Evolutionary conservation across 2,113 vertebrate genomes (phyloP), one percentile per base, ranked within the genome.

Genomic region (Hiodon alosoides): DNA sequence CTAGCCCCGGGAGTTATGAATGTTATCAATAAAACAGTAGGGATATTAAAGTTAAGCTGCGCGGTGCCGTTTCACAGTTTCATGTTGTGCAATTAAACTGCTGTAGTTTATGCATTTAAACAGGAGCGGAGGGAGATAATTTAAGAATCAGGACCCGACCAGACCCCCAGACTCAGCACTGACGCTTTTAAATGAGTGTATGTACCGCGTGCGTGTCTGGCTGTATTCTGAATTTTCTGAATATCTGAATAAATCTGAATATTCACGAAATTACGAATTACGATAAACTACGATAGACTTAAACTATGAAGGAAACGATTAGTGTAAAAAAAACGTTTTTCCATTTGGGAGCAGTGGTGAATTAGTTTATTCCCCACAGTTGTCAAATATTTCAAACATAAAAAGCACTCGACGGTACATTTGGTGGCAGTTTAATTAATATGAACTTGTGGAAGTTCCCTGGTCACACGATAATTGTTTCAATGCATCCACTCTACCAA

Each of bases 311-410:
- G 31, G 31, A 31, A 0, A 1, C 31, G 31, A 31, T 31, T 31
- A 31, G 31, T 31, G 1, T 1, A 31, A 31, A 31, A 31, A 31
- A 31, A 31, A 31, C 0, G 31, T 31, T 31, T 31, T 31, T 31
- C 31, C 31, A 31, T 31, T 31, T 31, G 31, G 31, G 31, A 31
- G 31, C 31, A 31, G 75, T 76, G 79, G 79, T 77, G 80, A 82
- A 81, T 65, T 72, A 72, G 65, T 83, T 81, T 82, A 75, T 82
- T 75, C 73, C 81, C 80, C 74, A 71, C 78, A 77, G 79, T 84
- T 81, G 79, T 82, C 80, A 81, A 79, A 83, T 80, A 80, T 82
- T 75, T 75, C 81, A 84, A 84, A 81, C 77, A 82, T 77, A 80
- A 81, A 82, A 84, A 71, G 75, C 79, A 77, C 80, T 82, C 79